Conservation (phyloP, 92 coral and sea anemone species). For the Plumapathes pennacea region DNA sequence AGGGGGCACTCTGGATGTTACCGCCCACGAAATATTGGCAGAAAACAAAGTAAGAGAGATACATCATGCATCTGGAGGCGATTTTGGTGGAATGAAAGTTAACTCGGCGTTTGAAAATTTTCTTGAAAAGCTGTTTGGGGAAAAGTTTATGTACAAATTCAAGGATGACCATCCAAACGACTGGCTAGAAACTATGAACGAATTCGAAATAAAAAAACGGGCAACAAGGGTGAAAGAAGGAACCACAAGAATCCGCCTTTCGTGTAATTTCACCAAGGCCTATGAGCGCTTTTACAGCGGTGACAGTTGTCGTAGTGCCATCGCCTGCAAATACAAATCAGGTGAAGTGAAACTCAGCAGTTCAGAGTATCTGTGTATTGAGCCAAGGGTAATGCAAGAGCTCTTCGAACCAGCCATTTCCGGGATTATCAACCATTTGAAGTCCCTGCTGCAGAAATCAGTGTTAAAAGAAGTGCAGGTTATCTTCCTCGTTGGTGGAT, state of each 20-base stretch:
- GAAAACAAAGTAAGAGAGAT: slow-evolving; percentile 51
- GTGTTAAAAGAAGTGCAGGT: slow-evolving; percentile 44
- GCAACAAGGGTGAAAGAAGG: slow-evolving; percentile 40
- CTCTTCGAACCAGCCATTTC: slow-evolving; percentile 56
- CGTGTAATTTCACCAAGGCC: slow-evolving; percentile 40
- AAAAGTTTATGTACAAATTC: slow-evolving; percentile 40
- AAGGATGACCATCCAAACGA: slow-evolving; percentile 52
- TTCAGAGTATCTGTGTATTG: slow-evolving; percentile 58
- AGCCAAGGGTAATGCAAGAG: slow-evolving; percentile 38
- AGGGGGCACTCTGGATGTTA: slow-evolving; percentile 67
- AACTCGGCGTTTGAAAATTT: slow-evolving; percentile 38
- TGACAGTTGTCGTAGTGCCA: slow-evolving; percentile 27
- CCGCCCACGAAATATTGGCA: slow-evolving; percentile 47
- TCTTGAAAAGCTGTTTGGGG: slow-evolving; percentile 45
- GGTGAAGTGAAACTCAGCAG: slow-evolving; percentile 45
- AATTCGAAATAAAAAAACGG: slow-evolving; percentile 61
- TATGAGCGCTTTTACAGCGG: slow-evolving; percentile 15
- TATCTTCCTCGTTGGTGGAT: slow-evolving; percentile 75
- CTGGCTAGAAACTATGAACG: slow-evolving; percentile 60
- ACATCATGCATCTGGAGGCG: slow-evolving; percentile 57
- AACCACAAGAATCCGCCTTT: slow-evolving; percentile 57
- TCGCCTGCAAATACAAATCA: slow-evolving; percentile 16
- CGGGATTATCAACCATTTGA: slow-evolving; percentile 50
- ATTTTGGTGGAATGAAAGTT: slow-evolving; percentile 52
- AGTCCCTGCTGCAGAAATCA: slow-evolving; percentile 16